Evolutionary conservation across 1,140 invertebrate genomes (phyloP), one percentile per base, ranked within the genome.

Genomic region (Aradophagus sp.): DNA sequence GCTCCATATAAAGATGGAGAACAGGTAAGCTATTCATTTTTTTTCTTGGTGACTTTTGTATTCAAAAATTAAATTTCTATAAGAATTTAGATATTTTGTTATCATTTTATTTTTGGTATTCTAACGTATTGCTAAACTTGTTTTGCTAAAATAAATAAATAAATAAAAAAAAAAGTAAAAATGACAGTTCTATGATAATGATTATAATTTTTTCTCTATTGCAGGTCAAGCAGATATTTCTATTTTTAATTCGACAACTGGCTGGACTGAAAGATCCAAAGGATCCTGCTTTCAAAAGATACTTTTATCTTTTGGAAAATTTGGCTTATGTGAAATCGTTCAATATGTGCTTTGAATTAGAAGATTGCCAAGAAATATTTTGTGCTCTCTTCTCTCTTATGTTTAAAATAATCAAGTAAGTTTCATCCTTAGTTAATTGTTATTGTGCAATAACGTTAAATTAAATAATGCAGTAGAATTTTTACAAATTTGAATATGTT

Each of bases 311-410:
- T 34, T 86, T 96, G 56, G 93, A 98, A 88, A 99, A 98, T 86
- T 88, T 99, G 61, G 96, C 97, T 6, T 99, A 97, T 86, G 97
- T 98, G 13, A 99, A 99, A 82, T 97, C 96, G 0, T 99, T 99
- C 84, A 98, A 98, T 84, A 98, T 99, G 92, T 99, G 97, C 84
- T 97, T 99, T 82, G 97, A 99, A 81, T 84, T 99, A 27, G 97
- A 99, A 84, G 96, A 98, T 83, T 97, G 94, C 76, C 95, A 98
- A 85, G 95, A 97, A 84, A 98, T 99, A 76, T 97, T 99, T 82
- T 96, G 95, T 78, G 91, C 92, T 29, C 87, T 99, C 0, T 98
- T 98, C 85, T 92, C 92, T 38, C 89, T 98, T n/a, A 97, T 99
- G 89, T 98, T 99, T 82, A 94, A 92, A 84, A 97, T 97, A 84